These are phyloP conservation scores for Drosophila leonis DNA, from an alignment of 2,888 invertebrate species.

Conservation along the genomic window DNA sequence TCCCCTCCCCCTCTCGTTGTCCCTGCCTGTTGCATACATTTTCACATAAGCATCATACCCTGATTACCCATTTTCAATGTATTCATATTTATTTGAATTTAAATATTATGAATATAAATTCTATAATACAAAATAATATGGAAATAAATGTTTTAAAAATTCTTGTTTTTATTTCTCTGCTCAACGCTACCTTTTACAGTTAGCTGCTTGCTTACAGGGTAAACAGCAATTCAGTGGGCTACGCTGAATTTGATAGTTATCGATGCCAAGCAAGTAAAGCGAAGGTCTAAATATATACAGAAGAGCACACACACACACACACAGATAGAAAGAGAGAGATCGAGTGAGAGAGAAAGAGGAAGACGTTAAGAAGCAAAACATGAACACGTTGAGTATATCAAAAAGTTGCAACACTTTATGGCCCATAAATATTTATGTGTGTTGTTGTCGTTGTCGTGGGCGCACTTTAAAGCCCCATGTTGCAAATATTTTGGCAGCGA, in stretches of 20 bases:
- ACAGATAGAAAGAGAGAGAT: neutral
- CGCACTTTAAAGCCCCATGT: constrained; percentile 47
- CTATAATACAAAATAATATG: too few relatives aligned
- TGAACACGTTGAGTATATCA: constrained; percentile 61
- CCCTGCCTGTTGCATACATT: too few relatives aligned
- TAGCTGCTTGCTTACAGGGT: constrained; percentile 11
- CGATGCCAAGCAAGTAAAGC: neutral
- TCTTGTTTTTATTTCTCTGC: neutral
- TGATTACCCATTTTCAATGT: too few relatives aligned
- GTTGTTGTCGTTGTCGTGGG: constrained; percentile 45
- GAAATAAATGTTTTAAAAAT: too few relatives aligned
- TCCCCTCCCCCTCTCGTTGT: too few relatives aligned
- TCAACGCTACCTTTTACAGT: too few relatives aligned
- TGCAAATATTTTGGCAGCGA: constrained; percentile 72
- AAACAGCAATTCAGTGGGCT: neutral
- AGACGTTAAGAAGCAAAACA: constrained; percentile 1
- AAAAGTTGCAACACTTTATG: constrained; percentile 75
- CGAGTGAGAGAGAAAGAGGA: neutral
- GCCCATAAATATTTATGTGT: constrained; percentile 74
- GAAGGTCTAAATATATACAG: neutral
- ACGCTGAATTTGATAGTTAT: constrained; percentile 10
- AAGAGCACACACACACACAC: neutral
- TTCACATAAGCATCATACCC: too few relatives aligned
- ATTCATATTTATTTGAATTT: too few relatives aligned
- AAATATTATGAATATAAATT: too few relatives aligned